Evolutionary conservation across 2,113 vertebrate species (phyloP).

Genomic region (Gorilla gorilla): DNA sequence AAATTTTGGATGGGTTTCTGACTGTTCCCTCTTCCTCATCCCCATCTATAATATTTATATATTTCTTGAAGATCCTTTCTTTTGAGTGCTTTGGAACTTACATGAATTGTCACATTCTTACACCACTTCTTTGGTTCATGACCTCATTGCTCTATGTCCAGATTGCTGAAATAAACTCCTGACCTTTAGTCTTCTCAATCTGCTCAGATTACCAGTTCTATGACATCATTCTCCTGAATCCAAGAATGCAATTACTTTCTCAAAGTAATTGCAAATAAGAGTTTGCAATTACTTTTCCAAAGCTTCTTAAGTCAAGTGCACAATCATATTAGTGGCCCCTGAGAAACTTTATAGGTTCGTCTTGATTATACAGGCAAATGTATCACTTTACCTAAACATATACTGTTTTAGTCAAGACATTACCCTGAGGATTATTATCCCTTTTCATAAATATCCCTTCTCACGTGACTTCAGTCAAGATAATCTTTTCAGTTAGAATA

Average conservation of each 20-base stretch:
- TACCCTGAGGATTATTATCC: background rate
- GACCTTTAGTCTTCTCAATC: background rate
- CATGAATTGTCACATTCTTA: background rate
- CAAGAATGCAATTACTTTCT: background rate
- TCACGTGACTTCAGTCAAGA: background rate
- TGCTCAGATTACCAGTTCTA: background rate
- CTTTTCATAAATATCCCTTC: background rate
- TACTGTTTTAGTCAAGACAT: background rate
- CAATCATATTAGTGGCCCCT: background rate
- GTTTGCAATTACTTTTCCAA: background rate
- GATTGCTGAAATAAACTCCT: background rate
- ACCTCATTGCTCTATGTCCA: background rate
- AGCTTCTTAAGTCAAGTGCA: background rate
- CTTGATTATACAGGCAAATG: background rate
- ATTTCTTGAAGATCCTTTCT: background rate
- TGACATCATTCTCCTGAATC: background rate
- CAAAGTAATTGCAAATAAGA: background rate
- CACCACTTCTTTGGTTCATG: background rate
- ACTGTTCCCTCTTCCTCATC: background rate
- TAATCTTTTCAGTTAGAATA: background rate
- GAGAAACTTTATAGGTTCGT: background rate
- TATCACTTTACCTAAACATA: background rate
- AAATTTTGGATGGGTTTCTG: background rate
- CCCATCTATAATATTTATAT: background rate
- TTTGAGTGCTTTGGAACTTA: background rate